Conservation (phyloP, 2,113 vertebrate species). For the Anolis sagrei region DNA sequence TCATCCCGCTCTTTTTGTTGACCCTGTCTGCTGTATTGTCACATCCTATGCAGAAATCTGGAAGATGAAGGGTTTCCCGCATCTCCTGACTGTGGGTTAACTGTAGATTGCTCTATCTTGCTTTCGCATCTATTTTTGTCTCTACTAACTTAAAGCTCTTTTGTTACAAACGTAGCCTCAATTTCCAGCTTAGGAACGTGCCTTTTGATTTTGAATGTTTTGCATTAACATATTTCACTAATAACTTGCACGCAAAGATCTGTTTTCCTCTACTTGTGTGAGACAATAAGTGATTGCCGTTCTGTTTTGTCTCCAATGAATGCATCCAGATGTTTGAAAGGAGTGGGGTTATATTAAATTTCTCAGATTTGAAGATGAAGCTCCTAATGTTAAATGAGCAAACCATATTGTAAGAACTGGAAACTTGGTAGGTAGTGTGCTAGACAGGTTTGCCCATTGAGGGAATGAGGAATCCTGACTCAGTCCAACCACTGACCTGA, state of each 20-base stretch:
- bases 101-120: neutral
- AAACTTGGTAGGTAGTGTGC: neutral
- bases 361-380: neutral
- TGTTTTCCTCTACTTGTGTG: neutral
- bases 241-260: constrained; percentile 17
- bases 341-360: neutral
- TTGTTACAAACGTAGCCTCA: neutral
- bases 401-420: neutral
- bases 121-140: neutral
- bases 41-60: neutral
- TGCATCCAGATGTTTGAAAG: constrained; percentile 18
- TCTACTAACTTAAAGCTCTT: neutral
- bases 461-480: neutral
- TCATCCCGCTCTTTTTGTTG: neutral
- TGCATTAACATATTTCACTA: constrained; percentile 17
- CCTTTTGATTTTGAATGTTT: constrained; percentile 8
- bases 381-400: neutral
- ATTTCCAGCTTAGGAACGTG: neutral
- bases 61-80: neutral
- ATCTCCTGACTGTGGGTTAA: neutral
- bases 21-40: neutral
- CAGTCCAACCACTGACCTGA: neutral
- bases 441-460: neutral
- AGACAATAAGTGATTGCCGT: neutral
- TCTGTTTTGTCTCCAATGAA: constrained; percentile 16